phyloP scores from a whole-genome alignment of 2,113 vertebrate species.

The Mormyrus lacerda region DNA sequence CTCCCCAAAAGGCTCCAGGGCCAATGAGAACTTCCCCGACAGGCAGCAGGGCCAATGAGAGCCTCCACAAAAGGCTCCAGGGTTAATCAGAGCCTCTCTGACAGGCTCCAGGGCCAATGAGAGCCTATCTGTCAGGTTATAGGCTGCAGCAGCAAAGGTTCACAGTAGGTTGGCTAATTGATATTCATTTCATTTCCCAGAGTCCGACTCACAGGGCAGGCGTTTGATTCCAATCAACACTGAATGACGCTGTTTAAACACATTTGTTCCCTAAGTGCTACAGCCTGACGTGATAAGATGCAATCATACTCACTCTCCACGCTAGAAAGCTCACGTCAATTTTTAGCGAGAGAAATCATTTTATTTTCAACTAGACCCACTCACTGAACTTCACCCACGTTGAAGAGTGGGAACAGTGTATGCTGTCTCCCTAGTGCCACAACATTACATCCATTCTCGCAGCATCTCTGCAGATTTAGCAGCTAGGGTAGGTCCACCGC shows the following conservation, averaged over 20 bases:
- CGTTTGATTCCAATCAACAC: slow-evolving; percentile 9
- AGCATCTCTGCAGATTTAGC: not conserved
- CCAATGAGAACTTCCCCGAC: not conserved
- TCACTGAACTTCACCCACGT: not conserved
- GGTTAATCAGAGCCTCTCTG: not conserved
- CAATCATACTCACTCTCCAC: slow-evolving; percentile 6
- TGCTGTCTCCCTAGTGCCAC: not conserved
- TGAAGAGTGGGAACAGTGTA: not conserved
- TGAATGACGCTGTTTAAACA: slow-evolving; percentile 1
- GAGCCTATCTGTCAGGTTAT: not conserved
- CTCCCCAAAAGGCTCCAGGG: not conserved
- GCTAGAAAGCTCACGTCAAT: not conserved
- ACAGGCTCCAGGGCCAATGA: not conserved
- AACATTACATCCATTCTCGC: not conserved
- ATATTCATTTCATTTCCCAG: not conserved
- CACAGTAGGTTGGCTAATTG: not conserved
- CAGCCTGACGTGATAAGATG: not conserved
- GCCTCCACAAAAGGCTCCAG: not conserved
- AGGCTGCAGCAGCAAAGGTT: not conserved
- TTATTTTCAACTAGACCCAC: not conserved
- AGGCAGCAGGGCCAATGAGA: not conserved
- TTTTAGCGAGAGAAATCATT: not conserved
- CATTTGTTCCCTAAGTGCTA: not conserved
- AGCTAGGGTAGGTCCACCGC: not conserved
- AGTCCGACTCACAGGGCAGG: not conserved